phyloP scores from a whole-genome alignment of 2,113 vertebrate species.

The Tamias sibiricus region DNA sequence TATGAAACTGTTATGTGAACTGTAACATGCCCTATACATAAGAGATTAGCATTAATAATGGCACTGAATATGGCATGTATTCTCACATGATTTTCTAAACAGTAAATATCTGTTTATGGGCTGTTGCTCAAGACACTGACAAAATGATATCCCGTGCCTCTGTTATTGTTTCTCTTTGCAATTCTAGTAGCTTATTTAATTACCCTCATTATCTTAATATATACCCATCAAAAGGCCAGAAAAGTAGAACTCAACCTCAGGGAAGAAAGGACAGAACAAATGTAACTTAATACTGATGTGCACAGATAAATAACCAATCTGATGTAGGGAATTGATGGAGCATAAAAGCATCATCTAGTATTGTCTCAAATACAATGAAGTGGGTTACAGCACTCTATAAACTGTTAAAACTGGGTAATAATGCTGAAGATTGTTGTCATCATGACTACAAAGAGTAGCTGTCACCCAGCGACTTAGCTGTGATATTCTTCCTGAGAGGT shows the following conservation, averaged over 20 bases:
- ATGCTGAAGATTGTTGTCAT: constrained; percentile 54
- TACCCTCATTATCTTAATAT: not conserved
- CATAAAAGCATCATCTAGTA: not conserved
- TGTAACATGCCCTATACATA: not conserved
- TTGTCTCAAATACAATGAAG: constrained; percentile 18
- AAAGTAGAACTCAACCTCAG: constrained; percentile 38
- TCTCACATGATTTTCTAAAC: constrained; percentile 22
- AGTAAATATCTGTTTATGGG: not conserved
- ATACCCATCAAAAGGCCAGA: not conserved
- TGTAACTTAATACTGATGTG: not conserved
- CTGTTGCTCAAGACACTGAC: not conserved
- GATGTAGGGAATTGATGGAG: not conserved
- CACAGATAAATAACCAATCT: not conserved
- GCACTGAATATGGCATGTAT: not conserved
- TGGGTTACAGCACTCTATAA: constrained; percentile 35
- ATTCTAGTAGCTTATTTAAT: constrained; percentile 52
- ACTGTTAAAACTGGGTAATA: constrained; percentile 65
- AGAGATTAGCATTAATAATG: not conserved
- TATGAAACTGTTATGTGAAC: constrained; percentile 39
- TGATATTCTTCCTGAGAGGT: constrained; percentile 56
- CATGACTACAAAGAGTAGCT: constrained; percentile 59
- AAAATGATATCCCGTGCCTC: constrained; percentile 25
- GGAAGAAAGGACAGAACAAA: not conserved
- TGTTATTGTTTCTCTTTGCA: constrained; percentile 29
- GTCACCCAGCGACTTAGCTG: constrained; percentile 48